Percentiles rank a stretch among this genome's conserved stretches.
Conservation (phyloP, 2,888 invertebrate genomes). For the Timema podura region DNA sequence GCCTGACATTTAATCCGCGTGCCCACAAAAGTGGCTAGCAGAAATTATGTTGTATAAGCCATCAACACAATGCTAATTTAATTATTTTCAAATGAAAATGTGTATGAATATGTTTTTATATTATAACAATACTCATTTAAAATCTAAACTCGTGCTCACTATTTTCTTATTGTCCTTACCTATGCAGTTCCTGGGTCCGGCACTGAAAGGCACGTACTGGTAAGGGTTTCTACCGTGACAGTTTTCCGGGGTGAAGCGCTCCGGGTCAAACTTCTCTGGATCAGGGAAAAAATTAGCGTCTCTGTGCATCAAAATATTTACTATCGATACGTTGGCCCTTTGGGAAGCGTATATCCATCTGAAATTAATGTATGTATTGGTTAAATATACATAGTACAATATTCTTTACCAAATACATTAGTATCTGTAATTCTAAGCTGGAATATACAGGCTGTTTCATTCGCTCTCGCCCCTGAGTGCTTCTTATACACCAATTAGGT, state of each 20-base stretch:
- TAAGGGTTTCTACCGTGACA: background rate
- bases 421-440: too few relatives aligned
- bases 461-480: too few relatives aligned
- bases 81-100: too few relatives aligned
- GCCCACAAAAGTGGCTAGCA: too few relatives aligned
- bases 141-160: too few relatives aligned
- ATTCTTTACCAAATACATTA: background rate
- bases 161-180: too few relatives aligned
- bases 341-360: conserved; percentile 4
- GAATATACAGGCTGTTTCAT: too few relatives aligned
- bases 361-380: background rate
- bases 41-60: too few relatives aligned
- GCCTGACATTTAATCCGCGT: too few relatives aligned
- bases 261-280: conserved; percentile 5
- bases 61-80: too few relatives aligned
- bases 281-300: background rate
- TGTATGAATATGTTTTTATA: too few relatives aligned
- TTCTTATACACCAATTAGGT: background rate
- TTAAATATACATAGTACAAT: background rate
- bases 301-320: background rate
- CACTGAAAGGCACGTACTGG: conserved; percentile 11
- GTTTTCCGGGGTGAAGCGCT: background rate
- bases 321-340: background rate
- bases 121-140: too few relatives aligned
- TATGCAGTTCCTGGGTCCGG: conserved; percentile 10